Percentiles rank a stretch among this genome's conserved stretches.
These are phyloP conservation scores for Sceliomorpha sp. DNA, from an alignment of 2,888 invertebrate species.

Conservation along the genomic window DNA sequence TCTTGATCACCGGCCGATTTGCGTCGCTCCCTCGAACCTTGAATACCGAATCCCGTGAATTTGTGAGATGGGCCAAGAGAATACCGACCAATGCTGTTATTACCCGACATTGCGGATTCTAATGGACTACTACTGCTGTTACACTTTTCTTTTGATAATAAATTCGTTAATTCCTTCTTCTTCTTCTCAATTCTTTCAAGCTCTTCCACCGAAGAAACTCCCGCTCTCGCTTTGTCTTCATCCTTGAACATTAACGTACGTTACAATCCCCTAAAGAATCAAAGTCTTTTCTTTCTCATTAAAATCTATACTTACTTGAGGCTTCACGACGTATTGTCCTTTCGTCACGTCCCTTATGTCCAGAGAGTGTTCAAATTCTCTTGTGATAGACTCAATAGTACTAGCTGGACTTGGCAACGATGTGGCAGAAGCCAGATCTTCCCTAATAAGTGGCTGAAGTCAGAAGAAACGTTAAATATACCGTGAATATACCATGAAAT, in stretches of 20 bases:
- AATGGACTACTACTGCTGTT: constrained; percentile 72
- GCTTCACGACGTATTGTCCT: constrained; percentile 84
- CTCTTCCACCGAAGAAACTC: constrained; percentile 83
- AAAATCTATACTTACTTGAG: constrained; percentile 80
- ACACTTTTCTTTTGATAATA: constrained; percentile 74
- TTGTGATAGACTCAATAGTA: constrained; percentile 88
- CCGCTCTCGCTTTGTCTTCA: constrained; percentile 85
- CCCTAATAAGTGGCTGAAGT: constrained; percentile 78
- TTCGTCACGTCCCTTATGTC: constrained; percentile 84
- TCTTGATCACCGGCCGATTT: constrained; percentile 92
- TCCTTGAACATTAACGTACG: constrained; percentile 83
- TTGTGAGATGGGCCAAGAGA: constrained; percentile 77
- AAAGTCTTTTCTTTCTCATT: no score
- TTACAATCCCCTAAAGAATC: no score
- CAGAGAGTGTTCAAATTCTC: constrained; percentile 92
- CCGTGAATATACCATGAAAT: no score
- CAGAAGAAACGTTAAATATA: constrained; percentile 39
- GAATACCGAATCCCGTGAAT: constrained; percentile 73
- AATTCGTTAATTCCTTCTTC: constrained; percentile 81
- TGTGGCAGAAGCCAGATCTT: constrained; percentile 79
- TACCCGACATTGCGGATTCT: constrained; percentile 70
- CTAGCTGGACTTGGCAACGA: constrained; percentile 88
- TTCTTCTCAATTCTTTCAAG: constrained; percentile 83
- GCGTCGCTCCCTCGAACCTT: constrained; percentile 84
- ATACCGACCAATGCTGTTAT: constrained; percentile 78